A percentile compares a stretch with the other conserved stretches of the same genome.
Conservation (phyloP, 2,113 vertebrate genomes). For the Cyphomyrus plagiostoma region DNA sequence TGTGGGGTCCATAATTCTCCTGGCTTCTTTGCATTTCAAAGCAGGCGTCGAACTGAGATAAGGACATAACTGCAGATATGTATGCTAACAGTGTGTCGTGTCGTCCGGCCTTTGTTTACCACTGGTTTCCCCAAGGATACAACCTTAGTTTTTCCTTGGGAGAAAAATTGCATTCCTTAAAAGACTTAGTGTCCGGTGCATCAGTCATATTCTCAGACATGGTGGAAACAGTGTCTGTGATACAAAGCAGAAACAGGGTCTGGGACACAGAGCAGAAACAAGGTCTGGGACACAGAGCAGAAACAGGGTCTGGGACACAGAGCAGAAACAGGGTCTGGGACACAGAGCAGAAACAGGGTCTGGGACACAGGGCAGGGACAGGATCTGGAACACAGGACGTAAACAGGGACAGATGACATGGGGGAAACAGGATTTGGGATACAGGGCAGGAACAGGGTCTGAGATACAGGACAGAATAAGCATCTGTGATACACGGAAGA, state of each 20-base stretch:
- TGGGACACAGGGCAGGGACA: background rate
- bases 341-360: background rate
- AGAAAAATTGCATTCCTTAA: background rate
- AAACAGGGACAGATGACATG: too few relatives aligned
- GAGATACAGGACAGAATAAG: background rate
- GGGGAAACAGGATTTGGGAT: background rate
- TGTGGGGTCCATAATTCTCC: slow-evolving; percentile 4
- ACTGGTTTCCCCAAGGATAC: background rate
- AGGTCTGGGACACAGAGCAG: background rate
- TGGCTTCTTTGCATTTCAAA: background rate
- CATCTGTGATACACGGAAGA: background rate
- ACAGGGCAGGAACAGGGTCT: background rate
- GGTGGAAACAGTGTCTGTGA: background rate
- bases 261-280: background rate
- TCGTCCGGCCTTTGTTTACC: background rate
- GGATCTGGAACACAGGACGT: background rate
- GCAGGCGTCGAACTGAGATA: background rate
- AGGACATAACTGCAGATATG: background rate
- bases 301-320: background rate
- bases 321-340: background rate
- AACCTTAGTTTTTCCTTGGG: background rate
- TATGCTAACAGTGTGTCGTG: background rate
- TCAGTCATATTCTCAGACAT: background rate
- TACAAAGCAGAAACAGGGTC: background rate
- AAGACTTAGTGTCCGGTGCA: background rate